Evolutionary conservation across 2,797 vertebrate species (phyloP), one percentile per base, ranked within the genome.

Genomic region (Falco concolor): DNA sequence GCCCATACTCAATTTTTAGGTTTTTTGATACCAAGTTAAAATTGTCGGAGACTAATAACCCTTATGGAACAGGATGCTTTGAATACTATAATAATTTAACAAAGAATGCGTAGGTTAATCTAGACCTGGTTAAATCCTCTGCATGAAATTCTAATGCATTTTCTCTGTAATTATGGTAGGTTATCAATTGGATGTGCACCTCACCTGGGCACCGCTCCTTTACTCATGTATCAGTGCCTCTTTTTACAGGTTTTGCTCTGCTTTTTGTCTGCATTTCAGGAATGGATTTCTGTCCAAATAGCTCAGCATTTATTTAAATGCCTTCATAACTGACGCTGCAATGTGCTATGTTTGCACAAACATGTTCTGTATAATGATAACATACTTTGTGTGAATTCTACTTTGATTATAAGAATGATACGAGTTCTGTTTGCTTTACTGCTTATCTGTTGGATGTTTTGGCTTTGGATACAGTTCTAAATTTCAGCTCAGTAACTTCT

Each of bases 81-180:
- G 12, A 14, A 36, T 52, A n/a, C 3, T 19, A 67, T 10, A 12
- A 18, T 73, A 84, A 57, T 64, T 79, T 50, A 53, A 24, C 24
- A 76, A 64, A n/a, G 15, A 68, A 47, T 38, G 4, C 3, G 10
- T 42, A 45, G 8, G 5, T 53, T 79, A 34, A 47, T 50, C 36
- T 61, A 57, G 25, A 34, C 10, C 21, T 34, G 9, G 13, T 50
- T 1, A 84, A 76, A 14, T 68, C 28, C 5, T 73, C 27, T 72
- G 7, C 2, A 1, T 76, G 13, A 73, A 84, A 87, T 76, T 24
- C 7, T 61, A 21, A n/a, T 2, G 1, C 0, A 1, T 53, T 89
- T 87, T 69, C 6, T 61, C 27, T 56, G 28, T 67, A 54, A 53
- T 8, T 45, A 9, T 3, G 13, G 17, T 27, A 77, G 20, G 8